These are phyloP conservation scores for Premnoplex brunnescens DNA, from an alignment of 2,797 vertebrate species.

Conservation along the genomic window DNA sequence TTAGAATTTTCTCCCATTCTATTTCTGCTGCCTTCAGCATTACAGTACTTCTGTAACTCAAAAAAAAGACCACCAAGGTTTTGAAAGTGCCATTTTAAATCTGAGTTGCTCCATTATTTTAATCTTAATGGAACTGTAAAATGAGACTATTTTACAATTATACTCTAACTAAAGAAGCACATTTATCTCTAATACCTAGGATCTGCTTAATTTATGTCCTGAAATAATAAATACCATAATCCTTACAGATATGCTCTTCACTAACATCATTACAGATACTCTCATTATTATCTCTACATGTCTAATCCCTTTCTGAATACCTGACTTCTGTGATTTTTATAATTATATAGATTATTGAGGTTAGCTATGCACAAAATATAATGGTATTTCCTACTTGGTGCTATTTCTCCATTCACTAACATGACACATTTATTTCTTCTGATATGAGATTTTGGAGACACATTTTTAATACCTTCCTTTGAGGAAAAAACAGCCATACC, in stretches of 20 bases:
- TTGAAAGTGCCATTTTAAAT: background rate
- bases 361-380: background rate
- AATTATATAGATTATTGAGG: background rate
- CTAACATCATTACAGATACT: background rate
- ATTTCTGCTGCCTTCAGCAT: background rate
- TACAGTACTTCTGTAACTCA: background rate
- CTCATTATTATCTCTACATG: background rate
- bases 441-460: background rate
- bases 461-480: background rate
- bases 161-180: background rate
- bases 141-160: background rate
- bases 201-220: background rate
- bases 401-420: background rate
- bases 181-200: background rate
- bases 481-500: rapidly evolving
- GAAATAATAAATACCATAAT: background rate
- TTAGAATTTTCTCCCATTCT: background rate
- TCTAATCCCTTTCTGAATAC: background rate
- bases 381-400: background rate
- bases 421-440: background rate
- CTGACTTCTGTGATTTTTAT: background rate
- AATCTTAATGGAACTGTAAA: background rate
- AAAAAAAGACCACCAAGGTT: background rate
- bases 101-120: background rate
- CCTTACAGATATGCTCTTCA: background rate